phyloP scores from a whole-genome alignment of 2,888 invertebrate genomes.

The Phoenoteleia sp. region DNA sequence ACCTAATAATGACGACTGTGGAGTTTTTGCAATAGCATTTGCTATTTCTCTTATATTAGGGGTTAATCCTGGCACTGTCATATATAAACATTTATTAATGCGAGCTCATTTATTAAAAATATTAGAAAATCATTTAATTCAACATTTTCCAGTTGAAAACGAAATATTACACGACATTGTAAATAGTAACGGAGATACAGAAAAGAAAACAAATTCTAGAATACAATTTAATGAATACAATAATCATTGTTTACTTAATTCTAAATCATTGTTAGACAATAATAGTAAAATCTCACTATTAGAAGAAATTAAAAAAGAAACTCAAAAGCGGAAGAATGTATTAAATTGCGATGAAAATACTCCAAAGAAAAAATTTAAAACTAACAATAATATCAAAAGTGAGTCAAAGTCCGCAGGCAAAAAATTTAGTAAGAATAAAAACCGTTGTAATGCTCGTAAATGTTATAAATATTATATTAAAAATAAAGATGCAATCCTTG shows the following conservation, averaged over 20 bases:
- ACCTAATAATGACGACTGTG: neutral
- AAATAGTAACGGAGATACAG: too few species aligned
- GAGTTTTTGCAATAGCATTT: slow-evolving; percentile 14
- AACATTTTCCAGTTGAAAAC: slow-evolving; percentile 15
- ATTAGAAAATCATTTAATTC: neutral
- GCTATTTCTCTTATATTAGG: neutral
- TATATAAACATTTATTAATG: neutral
- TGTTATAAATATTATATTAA: neutral
- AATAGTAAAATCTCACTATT: too few species aligned
- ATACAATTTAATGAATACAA: too few species aligned
- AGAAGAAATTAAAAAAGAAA: neutral
- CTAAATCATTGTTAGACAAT: too few species aligned
- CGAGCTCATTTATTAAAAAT: slow-evolving; percentile 9
- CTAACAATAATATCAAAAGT: too few species aligned
- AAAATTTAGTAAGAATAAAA: too few species aligned
- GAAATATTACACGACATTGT: too few species aligned
- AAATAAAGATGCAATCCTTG: neutral
- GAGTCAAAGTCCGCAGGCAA: too few species aligned
- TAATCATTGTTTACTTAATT: too few species aligned
- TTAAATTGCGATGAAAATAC: neutral
- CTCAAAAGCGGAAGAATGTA: neutral
- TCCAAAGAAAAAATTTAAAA: too few species aligned
- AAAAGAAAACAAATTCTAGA: too few species aligned
- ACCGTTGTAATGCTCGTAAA: too few species aligned
- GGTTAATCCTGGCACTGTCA: neutral